Percentiles rank a stretch among this genome's conserved stretches.
Evolutionary conservation across 2,888 invertebrate genomes (phyloP).

Genomic region (Hypena proboscidalis): DNA sequence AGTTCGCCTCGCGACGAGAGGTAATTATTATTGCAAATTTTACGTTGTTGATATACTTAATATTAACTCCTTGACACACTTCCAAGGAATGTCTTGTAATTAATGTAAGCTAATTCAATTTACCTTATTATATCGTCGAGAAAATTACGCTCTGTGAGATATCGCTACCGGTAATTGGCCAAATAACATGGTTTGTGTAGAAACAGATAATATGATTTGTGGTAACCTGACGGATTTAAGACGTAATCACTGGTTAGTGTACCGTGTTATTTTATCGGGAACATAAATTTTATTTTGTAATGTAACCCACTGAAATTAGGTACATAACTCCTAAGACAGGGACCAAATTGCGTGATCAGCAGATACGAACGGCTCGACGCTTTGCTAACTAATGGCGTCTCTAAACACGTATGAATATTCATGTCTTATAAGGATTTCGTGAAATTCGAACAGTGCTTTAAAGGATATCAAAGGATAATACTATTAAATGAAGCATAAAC

Average conservation of each 20-base stretch:
- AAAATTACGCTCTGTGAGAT: conserved; percentile 25
- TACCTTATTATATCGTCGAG: conserved; percentile 12
- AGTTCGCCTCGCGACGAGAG: conserved; percentile 1
- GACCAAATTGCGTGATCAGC: conserved; percentile 39
- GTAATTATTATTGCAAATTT: conserved; percentile 24
- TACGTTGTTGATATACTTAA: conserved; percentile 21
- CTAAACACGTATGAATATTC: conserved; percentile 48
- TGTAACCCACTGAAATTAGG: conserved; percentile 20
- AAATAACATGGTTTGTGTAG: conserved; percentile 24
- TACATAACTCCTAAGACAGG: conserved; percentile 23
- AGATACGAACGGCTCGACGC: conserved; percentile 37
- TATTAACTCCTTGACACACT: conserved; percentile 33
- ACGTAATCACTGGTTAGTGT: conserved; percentile 17
- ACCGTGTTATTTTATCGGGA: conserved; percentile 13
- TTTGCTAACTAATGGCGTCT: conserved; percentile 45
- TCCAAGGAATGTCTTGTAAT: conserved; percentile 19
- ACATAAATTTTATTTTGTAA: conserved; percentile 30
- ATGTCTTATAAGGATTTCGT: conserved; percentile 44
- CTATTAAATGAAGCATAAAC: conserved; percentile 5
- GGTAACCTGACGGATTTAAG: conserved; percentile 26
- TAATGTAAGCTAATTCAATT: conserved; percentile 26
- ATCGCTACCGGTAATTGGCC: conserved; percentile 21
- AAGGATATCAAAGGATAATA: conserved; percentile 34
- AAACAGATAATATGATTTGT: conserved; percentile 21
- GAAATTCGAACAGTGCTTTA: conserved; percentile 40